These are phyloP conservation scores for Astreopora myriophthalma DNA, from an alignment of 64 coral and sea anemone genomes.

Conservation along the genomic window DNA sequence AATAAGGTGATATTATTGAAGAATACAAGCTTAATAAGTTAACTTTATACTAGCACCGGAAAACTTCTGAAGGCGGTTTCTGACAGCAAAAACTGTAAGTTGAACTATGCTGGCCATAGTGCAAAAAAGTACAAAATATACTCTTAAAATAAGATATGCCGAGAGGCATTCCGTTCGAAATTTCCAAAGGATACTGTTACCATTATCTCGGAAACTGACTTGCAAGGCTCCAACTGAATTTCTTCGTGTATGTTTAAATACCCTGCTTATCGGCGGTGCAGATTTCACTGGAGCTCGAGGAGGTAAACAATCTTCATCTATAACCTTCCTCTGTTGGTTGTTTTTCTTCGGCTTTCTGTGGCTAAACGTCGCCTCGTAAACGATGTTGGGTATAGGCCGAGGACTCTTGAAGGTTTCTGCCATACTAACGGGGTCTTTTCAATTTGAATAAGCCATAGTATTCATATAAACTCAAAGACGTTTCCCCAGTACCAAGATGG, in stretches of 20 bases:
- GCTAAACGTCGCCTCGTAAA: slow-evolving; percentile 85
- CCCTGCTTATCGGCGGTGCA: slow-evolving; percentile 94
- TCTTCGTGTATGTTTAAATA: slow-evolving; percentile 93
- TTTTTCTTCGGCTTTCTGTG: slow-evolving; percentile 85
- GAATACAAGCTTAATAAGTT: too few species aligned
- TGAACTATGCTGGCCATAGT: too few species aligned
- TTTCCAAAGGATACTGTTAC: slow-evolving; percentile 92
- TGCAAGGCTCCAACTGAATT: slow-evolving; percentile 80
- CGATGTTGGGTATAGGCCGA: slow-evolving; percentile 80
- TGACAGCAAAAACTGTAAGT: too few species aligned
- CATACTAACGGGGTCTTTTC: slow-evolving; percentile 25
- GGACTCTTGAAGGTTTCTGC: slow-evolving; percentile 81
- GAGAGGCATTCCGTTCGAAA: background rate
- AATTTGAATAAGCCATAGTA: slow-evolving; percentile 10
- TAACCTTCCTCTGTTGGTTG: slow-evolving; percentile 27
- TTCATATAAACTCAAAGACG: background rate
- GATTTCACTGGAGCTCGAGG: slow-evolving; percentile 95
- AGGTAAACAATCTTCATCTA: slow-evolving; percentile 87
- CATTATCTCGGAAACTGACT: slow-evolving; percentile 89
- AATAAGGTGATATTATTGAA: too few species aligned
- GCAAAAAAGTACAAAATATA: too few species aligned
- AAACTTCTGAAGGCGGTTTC: too few species aligned
- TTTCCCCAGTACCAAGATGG: slow-evolving; percentile 14
- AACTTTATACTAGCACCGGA: too few species aligned
- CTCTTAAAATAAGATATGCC: too few species aligned